A percentile compares a stretch with the other conserved stretches of the same genome.
phyloP scores from a whole-genome alignment of 2,797 vertebrate species.

The Hoplostethus atlanticus region DNA sequence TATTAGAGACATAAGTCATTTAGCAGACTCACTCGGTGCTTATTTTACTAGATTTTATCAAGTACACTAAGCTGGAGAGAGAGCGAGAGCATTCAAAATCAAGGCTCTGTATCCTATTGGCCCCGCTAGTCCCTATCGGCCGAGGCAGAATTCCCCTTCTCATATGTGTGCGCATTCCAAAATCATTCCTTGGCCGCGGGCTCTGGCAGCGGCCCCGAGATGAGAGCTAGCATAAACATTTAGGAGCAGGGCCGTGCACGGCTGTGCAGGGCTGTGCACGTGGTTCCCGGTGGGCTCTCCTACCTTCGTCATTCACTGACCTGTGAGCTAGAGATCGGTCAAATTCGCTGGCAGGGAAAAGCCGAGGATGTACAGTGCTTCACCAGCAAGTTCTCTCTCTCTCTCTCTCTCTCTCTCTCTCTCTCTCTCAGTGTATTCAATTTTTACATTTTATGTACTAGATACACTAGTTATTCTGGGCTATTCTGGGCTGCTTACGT shows the following conservation, averaged over 20 bases:
- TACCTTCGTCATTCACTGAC: constrained; percentile 31
- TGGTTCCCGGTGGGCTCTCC: constrained; percentile 23
- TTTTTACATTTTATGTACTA: neutral
- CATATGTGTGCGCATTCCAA: constrained; percentile 46
- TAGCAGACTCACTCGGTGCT: constrained; percentile 21
- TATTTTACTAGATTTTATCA: constrained; percentile 41
- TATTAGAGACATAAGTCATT: constrained; percentile 28
- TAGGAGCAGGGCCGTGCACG: constrained; percentile 22
- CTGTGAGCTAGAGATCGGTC: constrained; percentile 18
- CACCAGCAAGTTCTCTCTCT: neutral
- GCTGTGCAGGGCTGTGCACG: constrained; percentile 7
- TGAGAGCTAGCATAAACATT: constrained; percentile 46
- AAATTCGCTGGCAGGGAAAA: constrained; percentile 17
- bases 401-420: neutral
- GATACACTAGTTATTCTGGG: neutral
- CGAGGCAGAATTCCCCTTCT: constrained; percentile 54
- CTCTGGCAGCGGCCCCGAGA: constrained; percentile 50
- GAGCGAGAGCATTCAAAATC: constrained; percentile 16
- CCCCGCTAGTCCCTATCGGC: constrained; percentile 18
- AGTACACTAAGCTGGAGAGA: constrained; percentile 3
- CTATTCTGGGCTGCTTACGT: neutral
- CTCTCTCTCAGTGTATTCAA: neutral
- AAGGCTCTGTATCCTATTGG: constrained; percentile 16
- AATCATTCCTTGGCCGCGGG: constrained; percentile 52
- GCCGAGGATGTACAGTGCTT: neutral